Evolutionary conservation across 1,140 invertebrate genomes (phyloP).

Genomic region (Pogonognathellus flavescens): DNA sequence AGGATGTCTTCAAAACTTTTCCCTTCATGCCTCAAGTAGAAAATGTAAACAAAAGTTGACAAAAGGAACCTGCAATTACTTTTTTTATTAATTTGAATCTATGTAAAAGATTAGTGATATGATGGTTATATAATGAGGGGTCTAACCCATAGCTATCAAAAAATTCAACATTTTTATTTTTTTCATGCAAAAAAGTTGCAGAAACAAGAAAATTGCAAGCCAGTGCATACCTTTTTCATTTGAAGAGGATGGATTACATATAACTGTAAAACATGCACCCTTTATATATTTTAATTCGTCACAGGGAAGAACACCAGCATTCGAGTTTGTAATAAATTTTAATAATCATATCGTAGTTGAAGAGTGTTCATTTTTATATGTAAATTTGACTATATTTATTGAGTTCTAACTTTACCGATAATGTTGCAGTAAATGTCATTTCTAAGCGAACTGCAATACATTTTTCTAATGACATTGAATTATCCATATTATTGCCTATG

Average conservation of each 20-base stretch:
- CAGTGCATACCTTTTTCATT: constrained; percentile 50
- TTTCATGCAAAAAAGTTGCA: too few relatives aligned
- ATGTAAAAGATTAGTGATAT: too few relatives aligned
- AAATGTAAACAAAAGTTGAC: too few relatives aligned
- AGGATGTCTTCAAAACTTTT: too few relatives aligned
- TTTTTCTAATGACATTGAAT: constrained; percentile 46
- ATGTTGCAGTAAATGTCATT: constrained; percentile 37
- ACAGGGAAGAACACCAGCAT: constrained; percentile 9
- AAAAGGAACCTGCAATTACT: too few relatives aligned
- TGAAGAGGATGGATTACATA: constrained; percentile 21
- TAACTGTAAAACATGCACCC: not conserved
- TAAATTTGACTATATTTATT: constrained; percentile 43
- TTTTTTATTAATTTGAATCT: too few relatives aligned
- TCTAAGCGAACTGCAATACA: constrained; percentile 54
- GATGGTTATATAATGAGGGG: too few relatives aligned
- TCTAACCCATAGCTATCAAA: constrained; percentile 57
- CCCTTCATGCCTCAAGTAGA: too few relatives aligned
- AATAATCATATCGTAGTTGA: not conserved
- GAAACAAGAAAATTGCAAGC: constrained; percentile 44
- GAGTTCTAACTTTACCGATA: constrained; percentile 51
- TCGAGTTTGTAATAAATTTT: not conserved
- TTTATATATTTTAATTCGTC: constrained; percentile 13
- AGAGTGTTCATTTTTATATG: constrained; percentile 21
- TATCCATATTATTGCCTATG: constrained; percentile 11
- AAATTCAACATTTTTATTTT: constrained; percentile 50